These are phyloP conservation scores for Colletes latitarsis DNA, from an alignment of 1,140 invertebrate species.

Conservation along the genomic window DNA sequence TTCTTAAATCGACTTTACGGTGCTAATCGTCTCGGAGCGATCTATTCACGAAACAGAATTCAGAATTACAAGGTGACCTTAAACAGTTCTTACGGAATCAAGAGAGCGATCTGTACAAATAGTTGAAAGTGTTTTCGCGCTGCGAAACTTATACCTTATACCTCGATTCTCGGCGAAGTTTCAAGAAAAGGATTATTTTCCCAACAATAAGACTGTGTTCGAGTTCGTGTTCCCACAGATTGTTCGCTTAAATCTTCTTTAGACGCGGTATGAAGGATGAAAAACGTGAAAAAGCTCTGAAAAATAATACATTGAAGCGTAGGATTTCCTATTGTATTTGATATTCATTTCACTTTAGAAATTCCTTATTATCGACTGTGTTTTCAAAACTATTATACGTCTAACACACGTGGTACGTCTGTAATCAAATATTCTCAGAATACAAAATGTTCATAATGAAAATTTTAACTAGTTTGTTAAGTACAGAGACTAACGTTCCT, in stretches of 20 bases:
- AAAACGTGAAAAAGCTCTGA: not conserved
- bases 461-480: no score
- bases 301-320: no score
- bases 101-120: conserved; percentile 12
- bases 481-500: no score
- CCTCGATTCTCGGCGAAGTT: conserved; percentile 11
- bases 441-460: no score
- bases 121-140: not conserved
- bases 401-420: no score
- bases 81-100: not conserved
- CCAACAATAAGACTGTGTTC: conserved; percentile 21
- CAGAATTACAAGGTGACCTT: not conserved
- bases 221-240: not conserved
- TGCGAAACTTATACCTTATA: not conserved
- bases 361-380: no score
- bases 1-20: not conserved
- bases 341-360: no score
- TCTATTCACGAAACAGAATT: not conserved
- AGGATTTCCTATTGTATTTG: no score
- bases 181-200: conserved; percentile 24
- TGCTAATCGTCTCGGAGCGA: not conserved
- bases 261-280: not conserved
- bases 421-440: no score
- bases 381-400: no score
- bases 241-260: not conserved